Evolutionary conservation across 2,113 vertebrate species (phyloP), one percentile per base, ranked within the genome.

Genomic region (Oncorhynchus gorbuscha): DNA sequence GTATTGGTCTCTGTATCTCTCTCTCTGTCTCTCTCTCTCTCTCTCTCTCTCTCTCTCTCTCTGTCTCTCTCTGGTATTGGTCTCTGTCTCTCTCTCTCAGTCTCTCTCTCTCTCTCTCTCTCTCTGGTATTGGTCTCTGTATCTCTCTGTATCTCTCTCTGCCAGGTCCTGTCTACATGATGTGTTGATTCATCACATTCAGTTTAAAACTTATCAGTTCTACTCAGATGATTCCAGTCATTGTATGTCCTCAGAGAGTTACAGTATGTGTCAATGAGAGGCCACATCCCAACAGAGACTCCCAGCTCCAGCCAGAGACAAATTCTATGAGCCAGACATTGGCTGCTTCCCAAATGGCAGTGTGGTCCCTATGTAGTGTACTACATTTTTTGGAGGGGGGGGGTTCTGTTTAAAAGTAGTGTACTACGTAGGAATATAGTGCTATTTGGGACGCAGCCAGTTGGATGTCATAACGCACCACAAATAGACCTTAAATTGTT

Each of bases 201-300:
- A 67, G 39, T 77, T 84, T 71, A 83, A 86, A 77, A 78, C 76
- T 82, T 86, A 88, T 90, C 88, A 83, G 73, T 80, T 88, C 84
- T 85, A 39, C 72, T 61, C 6, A 87, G 86, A 89, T 86, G 55
- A 89, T 86, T 82, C 90, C 89, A 92, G 90, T 90, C 86, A 85
- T 20, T 83, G 85, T 82, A 0, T 30, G 30, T 30, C 30, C 32
- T 32, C 5, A 32, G 32, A 32, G 32, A 32, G 32, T 32, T 32
- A 32, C 8, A 11, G 39, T 45, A 45, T 11, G 39, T 88, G 87
- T 90, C 87, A 88, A 78, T 81, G 65, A 30, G 48, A 85, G 89
- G 91, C 86, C 88, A 90, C 91, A 89, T 89, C 88, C 88, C 85
- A 86, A 78, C 82, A 85, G 72, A 55, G 3, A 55, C 14, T 45